Evolutionary conservation across 2,888 invertebrate species (phyloP).

Genomic region (Sabatieria punctata): DNA sequence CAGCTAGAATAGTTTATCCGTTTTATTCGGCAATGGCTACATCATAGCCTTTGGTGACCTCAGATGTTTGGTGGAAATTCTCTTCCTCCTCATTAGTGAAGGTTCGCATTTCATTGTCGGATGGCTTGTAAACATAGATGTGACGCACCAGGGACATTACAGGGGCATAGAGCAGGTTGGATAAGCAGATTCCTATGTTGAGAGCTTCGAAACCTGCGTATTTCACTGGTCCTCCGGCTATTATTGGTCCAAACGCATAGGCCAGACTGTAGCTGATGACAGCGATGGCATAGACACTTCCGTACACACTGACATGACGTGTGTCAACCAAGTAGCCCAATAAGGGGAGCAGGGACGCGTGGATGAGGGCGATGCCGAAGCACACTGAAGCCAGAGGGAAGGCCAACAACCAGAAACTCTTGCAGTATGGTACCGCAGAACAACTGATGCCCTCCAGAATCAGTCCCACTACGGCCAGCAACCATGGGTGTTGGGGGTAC

Average conservation of each 20-base stretch:
- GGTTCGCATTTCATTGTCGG: constrained; percentile 55
- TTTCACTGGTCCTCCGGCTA: constrained; percentile 89
- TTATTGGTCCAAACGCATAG: constrained; percentile 94
- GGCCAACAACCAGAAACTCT: constrained; percentile 75
- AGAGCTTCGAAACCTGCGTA: constrained; percentile 82
- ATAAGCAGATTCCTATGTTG: constrained; percentile 80
- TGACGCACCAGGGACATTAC: constrained; percentile 67
- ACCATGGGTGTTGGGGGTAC: constrained; percentile 90
- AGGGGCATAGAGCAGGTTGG: constrained; percentile 82
- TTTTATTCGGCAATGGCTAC: no score
- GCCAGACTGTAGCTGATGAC: constrained; percentile 97
- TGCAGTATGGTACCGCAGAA: constrained; percentile 80
- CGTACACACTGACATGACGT: constrained; percentile 90
- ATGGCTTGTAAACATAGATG: constrained; percentile 88
- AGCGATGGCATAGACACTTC: constrained; percentile 96
- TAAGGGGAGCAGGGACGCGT: constrained; percentile 87
- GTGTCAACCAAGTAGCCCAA: constrained; percentile 92
- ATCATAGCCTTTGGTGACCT: no score
- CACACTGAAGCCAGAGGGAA: constrained; percentile 92
- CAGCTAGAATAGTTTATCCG: no score
- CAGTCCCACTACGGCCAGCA: constrained; percentile 82
- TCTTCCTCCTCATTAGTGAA: no score
- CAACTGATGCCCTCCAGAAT: constrained; percentile 64
- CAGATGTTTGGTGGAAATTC: no score
- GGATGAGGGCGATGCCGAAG: constrained; percentile 94